Base-by-base conservation (phyloP, 2,113 vertebrate genomes). In the Cygnus buccinator region DNA sequence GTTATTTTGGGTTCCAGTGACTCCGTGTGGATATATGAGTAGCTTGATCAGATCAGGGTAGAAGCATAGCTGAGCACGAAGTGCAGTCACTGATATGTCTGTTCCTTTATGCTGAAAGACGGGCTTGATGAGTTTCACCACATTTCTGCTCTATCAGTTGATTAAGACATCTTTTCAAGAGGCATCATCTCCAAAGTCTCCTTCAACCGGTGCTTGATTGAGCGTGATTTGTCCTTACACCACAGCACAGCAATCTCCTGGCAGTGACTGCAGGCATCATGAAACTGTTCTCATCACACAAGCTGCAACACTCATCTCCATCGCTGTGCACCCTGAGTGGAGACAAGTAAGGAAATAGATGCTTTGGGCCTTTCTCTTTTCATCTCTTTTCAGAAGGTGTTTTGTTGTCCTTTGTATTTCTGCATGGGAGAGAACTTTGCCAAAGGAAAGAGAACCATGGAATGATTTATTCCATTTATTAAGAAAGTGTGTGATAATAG, bases 271-370 rank as follows among this genome's bases (percentile, higher is more conserved):
- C 26, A 57, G 54, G 23, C 44, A 48, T 13, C 5, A 43, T n/a
- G 48, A 62, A 43, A 44, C 31, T 2, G 0, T 26, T 37, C 54
- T 78, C 1, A 0, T 28, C 52, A 37, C 1, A 62, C 13, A 1
- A 2, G 1, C 35, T 37, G 6, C 31, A n/a, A 9, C 0, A 0
- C 22, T 62, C n/a, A 10, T 50, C 71, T 77, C 39, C 22, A 15
- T 8, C 31, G 35, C n/a, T 48, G 9, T 20, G 22, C 35, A 28
- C 6, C 12, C 18, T 54, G 14, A 71, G 25, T 29, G 23, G 7
- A 28, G 58, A 29, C 52, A 22, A 77, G 14, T 37, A 61, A 33
- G 21, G 39, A 66, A 66, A 43, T 13, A 29, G 29, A 18, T 57
- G 54, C 13, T 57, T 26, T 23, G 21, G 59, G 33, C 58, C 23